Evolutionary conservation across 2,113 vertebrate genomes (phyloP).

Genomic region (Cercopithecus mona): DNA sequence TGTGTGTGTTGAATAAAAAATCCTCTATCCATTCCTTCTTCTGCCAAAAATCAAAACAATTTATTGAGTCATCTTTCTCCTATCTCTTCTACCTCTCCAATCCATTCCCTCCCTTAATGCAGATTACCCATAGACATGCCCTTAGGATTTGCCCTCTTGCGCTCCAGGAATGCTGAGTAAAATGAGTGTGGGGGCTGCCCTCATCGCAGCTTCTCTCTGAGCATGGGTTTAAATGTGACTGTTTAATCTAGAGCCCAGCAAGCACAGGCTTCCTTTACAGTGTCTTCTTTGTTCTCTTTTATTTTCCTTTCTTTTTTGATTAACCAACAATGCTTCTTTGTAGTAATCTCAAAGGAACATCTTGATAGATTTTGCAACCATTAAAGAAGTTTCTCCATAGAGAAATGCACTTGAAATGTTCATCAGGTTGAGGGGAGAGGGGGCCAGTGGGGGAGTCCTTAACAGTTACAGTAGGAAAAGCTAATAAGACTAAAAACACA

Average conservation of each 20-base stretch:
- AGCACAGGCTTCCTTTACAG: neutral
- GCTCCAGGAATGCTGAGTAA: accelerated
- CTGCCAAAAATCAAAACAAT: neutral
- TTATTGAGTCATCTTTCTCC: neutral
- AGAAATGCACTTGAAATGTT: slow-evolving; percentile 24
- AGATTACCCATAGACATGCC: neutral
- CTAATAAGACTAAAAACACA: slow-evolving; percentile 10
- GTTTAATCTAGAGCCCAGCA: neutral
- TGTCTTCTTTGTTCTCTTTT: neutral
- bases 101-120: neutral
- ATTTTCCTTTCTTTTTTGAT: neutral
- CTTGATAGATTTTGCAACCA: neutral
- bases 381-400: neutral
- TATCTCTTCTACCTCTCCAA: neutral
- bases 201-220: neutral
- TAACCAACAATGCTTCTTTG: neutral
- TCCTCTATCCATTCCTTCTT: neutral
- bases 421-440: neutral
- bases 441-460: accelerated
- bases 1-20: slow-evolving; percentile 11
- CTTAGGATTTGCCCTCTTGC: neutral
- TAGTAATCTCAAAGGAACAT: slow-evolving; percentile 42
- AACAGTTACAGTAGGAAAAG: neutral
- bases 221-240: neutral
- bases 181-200: neutral